Percentiles rank a stretch among this genome's conserved stretches.
Conservation (phyloP, 2,797 vertebrate genomes). For the Sylvilagus floridanus region DNA sequence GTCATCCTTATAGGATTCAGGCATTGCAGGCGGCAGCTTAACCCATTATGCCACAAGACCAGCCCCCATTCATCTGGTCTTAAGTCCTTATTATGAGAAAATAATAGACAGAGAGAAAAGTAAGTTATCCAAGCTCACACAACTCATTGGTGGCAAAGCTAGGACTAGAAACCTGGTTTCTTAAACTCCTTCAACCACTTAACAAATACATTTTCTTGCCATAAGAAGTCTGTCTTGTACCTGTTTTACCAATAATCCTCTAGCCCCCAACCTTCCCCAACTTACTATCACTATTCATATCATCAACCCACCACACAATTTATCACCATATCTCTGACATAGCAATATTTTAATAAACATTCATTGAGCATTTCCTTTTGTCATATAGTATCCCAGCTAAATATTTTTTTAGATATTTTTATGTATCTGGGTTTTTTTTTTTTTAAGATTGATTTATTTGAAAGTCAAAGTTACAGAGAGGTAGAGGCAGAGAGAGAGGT, state of each 20-base stretch:
- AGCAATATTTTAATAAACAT: slow-evolving; percentile 1
- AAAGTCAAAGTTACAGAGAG: too few relatives aligned
- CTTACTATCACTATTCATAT: background rate
- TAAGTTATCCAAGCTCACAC: background rate
- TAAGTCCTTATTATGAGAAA: slow-evolving; percentile 46
- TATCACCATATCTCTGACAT: slow-evolving; percentile 14
- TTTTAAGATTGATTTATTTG: too few relatives aligned
- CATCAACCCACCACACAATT: background rate
- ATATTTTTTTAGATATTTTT: too few relatives aligned
- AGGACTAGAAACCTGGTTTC: slow-evolving; percentile 1
- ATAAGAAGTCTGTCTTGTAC: background rate
- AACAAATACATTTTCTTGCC: background rate
- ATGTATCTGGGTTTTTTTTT: too few relatives aligned
- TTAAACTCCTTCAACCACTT: slow-evolving; percentile 30
- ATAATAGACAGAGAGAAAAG: background rate
- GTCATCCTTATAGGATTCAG: too few relatives aligned
- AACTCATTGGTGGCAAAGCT: background rate
- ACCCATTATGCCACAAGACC: too few relatives aligned
- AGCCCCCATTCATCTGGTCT: background rate
- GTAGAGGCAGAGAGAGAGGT: too few relatives aligned
- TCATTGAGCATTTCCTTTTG: background rate
- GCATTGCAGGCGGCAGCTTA: too few relatives aligned
- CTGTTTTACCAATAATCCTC: background rate
- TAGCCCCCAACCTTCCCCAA: background rate
- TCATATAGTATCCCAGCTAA: background rate